Evolutionary conservation across 2,888 invertebrate genomes (phyloP).

Genomic region (Laothoe populi): DNA sequence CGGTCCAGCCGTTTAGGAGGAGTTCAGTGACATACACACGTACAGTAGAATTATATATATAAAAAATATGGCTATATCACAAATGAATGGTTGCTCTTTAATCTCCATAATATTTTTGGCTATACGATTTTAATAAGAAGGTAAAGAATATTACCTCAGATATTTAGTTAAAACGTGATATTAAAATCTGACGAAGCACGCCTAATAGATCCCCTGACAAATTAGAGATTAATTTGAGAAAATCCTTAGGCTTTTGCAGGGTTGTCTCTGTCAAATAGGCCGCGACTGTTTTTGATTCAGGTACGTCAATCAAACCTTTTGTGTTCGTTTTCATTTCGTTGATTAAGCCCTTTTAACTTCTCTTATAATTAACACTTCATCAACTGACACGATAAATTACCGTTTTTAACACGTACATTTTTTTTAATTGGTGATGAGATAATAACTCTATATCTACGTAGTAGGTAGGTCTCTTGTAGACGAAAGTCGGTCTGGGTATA

Average conservation of each 20-base stretch:
- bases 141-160: background rate
- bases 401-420: background rate
- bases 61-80: too few relatives aligned
- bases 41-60: too few relatives aligned
- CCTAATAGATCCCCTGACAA: background rate
- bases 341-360: constrained; percentile 27
- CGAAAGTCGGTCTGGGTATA: too few relatives aligned
- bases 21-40: too few relatives aligned
- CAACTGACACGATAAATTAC: constrained; percentile 3
- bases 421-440: constrained; percentile 1
- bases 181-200: constrained; percentile 8
- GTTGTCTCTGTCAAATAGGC: constrained; percentile 23
- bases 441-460: too few relatives aligned
- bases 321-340: constrained; percentile 27
- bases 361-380: constrained; percentile 18
- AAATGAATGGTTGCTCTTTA: too few relatives aligned
- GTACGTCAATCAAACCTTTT: constrained; percentile 28
- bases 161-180: constrained; percentile 7
- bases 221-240: constrained; percentile 25
- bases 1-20: too few relatives aligned
- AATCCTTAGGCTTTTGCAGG: constrained; percentile 20
- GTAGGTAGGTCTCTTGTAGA: too few relatives aligned
- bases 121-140: background rate
- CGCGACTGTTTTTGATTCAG: constrained; percentile 26
- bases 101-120: background rate